Percentiles rank a stretch among this genome's conserved stretches.
Conservation (phyloP, 2,888 invertebrate species). For the Hirudinaria manillensis region DNA sequence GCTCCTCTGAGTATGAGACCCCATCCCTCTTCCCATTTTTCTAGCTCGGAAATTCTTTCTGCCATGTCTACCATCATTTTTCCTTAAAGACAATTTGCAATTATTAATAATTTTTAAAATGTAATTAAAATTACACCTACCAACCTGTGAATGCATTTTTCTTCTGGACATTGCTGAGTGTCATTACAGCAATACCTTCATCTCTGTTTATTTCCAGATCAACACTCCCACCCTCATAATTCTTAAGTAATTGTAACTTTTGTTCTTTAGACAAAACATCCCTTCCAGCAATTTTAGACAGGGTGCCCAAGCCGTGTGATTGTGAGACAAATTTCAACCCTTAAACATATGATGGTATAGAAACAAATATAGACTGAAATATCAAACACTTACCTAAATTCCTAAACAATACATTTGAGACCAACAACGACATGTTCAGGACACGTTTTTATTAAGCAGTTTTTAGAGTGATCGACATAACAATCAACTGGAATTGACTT, state of each 20-base stretch:
- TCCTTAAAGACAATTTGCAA: conserved; percentile 48
- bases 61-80: conserved; percentile 59
- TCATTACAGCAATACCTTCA: conserved; percentile 55
- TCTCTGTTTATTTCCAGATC: conserved; percentile 49
- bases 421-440: no score
- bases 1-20: conserved; percentile 56
- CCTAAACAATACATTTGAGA: no score
- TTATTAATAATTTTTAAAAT: neutral
- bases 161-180: conserved; percentile 53
- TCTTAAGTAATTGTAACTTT: conserved; percentile 24
- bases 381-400: no score
- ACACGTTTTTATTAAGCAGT: no score
- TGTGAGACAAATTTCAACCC: no score
- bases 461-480: no score
- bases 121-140: neutral
- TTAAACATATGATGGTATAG: no score
- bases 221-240: conserved; percentile 35
- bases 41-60: conserved; percentile 53
- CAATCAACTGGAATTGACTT: no score
- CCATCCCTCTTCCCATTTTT: conserved; percentile 55
- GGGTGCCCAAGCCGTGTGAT: no score
- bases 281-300: no score
- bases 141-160: conserved; percentile 58
- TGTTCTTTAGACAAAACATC: conserved; percentile 8
- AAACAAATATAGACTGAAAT: no score